A percentile compares a stretch with the other conserved stretches of the same genome.
These are phyloP conservation scores for Chaetodon auriga DNA, from an alignment of 2,113 vertebrate species.

Conservation along the genomic window DNA sequence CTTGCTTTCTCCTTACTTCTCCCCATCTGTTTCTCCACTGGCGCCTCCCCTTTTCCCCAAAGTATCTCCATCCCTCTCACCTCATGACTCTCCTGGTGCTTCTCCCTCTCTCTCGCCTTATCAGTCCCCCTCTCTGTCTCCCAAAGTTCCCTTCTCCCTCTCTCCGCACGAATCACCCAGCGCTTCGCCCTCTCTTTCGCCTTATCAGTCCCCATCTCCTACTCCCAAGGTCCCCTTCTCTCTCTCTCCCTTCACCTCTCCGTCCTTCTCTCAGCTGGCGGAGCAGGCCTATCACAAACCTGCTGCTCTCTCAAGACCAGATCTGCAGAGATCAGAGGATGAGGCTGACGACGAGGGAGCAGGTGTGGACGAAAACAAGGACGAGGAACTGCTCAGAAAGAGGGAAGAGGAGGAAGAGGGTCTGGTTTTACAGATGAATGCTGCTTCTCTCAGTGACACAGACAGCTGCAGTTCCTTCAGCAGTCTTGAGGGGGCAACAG, in stretches of 20 bases:
- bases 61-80: constrained; percentile 2
- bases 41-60: constrained; percentile 55
- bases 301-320: background rate
- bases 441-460: constrained; percentile 77
- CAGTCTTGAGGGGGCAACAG: constrained; percentile 81
- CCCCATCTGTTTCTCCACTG: constrained; percentile 33
- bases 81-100: constrained; percentile 30
- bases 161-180: constrained; percentile 53
- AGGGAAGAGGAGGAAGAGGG: constrained; percentile 42
- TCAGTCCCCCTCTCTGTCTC: constrained; percentile 55
- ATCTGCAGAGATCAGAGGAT: constrained; percentile 12
- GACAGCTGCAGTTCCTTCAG: constrained; percentile 84
- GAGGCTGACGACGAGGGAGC: constrained; percentile 6
- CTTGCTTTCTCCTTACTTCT: constrained; percentile 45
- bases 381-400: constrained; percentile 25
- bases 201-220: constrained; percentile 57
- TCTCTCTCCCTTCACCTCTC: constrained; percentile 49
- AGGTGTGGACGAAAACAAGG: background rate
- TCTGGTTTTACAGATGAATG: constrained; percentile 63
- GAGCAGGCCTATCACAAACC: constrained; percentile 41
- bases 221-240: constrained; percentile 51
- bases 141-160: constrained; percentile 44
- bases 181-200: constrained; percentile 53
- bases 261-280: background rate
- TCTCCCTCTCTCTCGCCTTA: constrained; percentile 51